Evolutionary conservation across 2,797 vertebrate species (phyloP).

Genomic region (Premnoplex brunnescens): DNA sequence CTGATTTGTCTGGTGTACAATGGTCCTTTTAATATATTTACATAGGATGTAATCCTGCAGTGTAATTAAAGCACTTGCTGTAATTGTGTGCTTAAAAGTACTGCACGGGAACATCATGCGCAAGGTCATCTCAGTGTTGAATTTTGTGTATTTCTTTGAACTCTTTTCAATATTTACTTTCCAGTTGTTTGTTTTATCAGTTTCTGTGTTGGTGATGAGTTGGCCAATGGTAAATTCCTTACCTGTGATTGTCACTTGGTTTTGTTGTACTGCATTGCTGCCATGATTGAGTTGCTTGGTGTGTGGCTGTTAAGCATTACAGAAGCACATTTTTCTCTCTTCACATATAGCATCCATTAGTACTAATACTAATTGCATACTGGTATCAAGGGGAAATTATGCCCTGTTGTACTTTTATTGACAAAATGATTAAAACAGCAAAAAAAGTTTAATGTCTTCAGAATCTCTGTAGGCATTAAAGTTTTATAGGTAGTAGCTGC

Average conservation of each 20-base stretch:
- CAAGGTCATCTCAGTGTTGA: background rate
- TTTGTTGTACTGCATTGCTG: background rate
- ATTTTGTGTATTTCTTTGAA: background rate
- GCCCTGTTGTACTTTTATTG: background rate
- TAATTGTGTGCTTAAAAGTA: background rate
- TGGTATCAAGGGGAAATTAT: background rate
- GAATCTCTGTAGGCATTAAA: background rate
- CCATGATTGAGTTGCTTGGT: background rate
- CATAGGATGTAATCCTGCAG: background rate
- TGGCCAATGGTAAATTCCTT: background rate
- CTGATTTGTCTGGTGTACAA: background rate
- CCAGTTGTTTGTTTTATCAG: background rate
- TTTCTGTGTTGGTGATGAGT: background rate
- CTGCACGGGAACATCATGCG: background rate
- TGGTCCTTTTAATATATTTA: background rate
- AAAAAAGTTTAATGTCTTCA: conserved; percentile 37
- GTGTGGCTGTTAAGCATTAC: background rate
- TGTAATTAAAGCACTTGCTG: background rate
- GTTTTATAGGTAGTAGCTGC: background rate
- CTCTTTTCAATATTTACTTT: background rate
- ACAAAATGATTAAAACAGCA: conserved; percentile 1
- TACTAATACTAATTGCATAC: background rate
- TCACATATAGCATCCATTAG: background rate
- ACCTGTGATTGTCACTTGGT: background rate
- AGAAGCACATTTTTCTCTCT: background rate